These are phyloP conservation scores for Neodiprion pinetum DNA, from an alignment of 1,140 invertebrate species.

Conservation along the genomic window DNA sequence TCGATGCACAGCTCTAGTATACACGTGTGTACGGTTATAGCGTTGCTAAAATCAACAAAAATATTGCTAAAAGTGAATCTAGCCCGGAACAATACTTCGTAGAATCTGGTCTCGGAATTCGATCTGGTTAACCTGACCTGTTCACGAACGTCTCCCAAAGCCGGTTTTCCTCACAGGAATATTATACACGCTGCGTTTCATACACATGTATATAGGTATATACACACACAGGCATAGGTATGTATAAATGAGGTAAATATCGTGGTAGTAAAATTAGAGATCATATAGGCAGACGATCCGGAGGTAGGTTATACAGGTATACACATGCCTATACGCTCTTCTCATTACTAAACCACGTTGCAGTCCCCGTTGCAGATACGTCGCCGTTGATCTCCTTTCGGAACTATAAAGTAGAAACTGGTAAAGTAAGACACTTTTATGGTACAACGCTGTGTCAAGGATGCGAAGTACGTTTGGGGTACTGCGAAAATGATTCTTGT, in stretches of 20 bases:
- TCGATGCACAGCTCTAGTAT: not conserved
- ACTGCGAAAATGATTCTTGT: too few relatives aligned
- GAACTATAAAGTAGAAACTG: too few relatives aligned
- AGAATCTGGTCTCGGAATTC: constrained; percentile 54
- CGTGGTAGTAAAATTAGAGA: not conserved
- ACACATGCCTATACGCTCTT: too few relatives aligned
- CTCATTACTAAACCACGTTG: too few relatives aligned
- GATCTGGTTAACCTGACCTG: constrained; percentile 52
- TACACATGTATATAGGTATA: not conserved
- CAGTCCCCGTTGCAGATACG: too few relatives aligned
- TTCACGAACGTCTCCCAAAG: constrained; percentile 28
- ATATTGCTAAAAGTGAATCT: not conserved
- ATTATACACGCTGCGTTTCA: constrained; percentile 7
- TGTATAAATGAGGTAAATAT: not conserved
- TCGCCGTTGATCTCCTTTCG: too few relatives aligned
- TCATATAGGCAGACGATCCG: not conserved
- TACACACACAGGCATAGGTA: not conserved
- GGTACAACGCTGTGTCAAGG: too few relatives aligned
- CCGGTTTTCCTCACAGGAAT: constrained; percentile 47
- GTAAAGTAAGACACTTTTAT: too few relatives aligned
- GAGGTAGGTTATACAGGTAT: too few relatives aligned
- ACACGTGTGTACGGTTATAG: not conserved
- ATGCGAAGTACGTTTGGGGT: too few relatives aligned
- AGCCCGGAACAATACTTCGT: constrained; percentile 29
- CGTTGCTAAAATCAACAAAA: too few relatives aligned